Percentiles rank a stretch among this genome's conserved stretches.
Evolutionary conservation across 2,113 vertebrate species (phyloP).

Genomic region (Heteronetta atricapilla): DNA sequence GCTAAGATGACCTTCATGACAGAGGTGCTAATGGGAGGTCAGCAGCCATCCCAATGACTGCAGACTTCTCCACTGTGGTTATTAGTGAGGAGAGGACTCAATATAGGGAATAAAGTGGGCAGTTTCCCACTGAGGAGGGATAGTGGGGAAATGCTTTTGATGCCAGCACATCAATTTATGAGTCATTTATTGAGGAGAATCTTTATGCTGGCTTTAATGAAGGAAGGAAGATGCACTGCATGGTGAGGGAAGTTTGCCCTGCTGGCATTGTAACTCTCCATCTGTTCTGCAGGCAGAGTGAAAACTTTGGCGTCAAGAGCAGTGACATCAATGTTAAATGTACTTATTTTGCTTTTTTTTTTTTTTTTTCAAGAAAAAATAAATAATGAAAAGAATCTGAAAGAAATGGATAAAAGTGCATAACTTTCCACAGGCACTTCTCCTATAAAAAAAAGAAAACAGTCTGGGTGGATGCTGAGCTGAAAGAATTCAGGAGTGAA

Average conservation of each 20-base stretch:
- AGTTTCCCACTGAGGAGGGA: not conserved
- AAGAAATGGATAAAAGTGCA: constrained; percentile 52
- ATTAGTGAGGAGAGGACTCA: not conserved
- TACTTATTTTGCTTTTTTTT: not conserved
- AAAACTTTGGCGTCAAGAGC: constrained; percentile 26
- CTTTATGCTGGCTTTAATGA: not conserved
- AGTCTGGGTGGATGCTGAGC: constrained; percentile 47
- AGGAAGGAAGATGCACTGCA: not conserved
- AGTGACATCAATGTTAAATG: constrained; percentile 40
- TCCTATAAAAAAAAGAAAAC: constrained; percentile 55
- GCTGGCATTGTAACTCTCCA: constrained; percentile 18
- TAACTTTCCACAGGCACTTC: constrained; percentile 65
- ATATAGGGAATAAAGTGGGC: not conserved
- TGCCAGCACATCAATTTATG: not conserved
- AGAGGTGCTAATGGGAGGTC: not conserved
- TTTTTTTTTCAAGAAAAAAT: not conserved
- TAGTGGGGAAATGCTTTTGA: not conserved
- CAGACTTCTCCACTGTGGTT: not conserved
- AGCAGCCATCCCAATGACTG: not conserved
- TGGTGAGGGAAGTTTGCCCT: not conserved
- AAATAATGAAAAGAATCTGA: constrained; percentile 11
- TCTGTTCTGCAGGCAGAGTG: constrained; percentile 36
- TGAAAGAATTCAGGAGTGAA: constrained; percentile 57
- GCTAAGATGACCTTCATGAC: not conserved
- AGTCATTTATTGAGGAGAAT: not conserved